A percentile compares a stretch with the other conserved stretches of the same genome.
phyloP scores from a whole-genome alignment of 2,888 invertebrate genomes.

The Nebria salina region DNA sequence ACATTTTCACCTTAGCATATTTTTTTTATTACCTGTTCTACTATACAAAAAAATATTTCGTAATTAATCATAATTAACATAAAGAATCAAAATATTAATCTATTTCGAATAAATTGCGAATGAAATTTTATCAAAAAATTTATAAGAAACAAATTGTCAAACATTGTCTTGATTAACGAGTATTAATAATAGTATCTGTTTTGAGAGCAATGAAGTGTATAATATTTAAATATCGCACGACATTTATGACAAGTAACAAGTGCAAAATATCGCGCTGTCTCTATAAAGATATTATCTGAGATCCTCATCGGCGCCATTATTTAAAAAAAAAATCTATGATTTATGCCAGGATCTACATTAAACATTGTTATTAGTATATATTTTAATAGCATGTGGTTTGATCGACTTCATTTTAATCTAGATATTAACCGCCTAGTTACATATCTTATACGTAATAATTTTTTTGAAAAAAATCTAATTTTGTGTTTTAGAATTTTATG shows the following conservation, averaged over 20 bases:
- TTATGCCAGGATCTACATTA: constrained; percentile 10
- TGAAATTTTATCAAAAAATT: too few relatives aligned
- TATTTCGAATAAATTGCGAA: too few relatives aligned
- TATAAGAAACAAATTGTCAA: too few relatives aligned
- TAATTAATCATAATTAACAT: too few relatives aligned
- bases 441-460: too few relatives aligned
- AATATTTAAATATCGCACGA: constrained; percentile 25
- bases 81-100: too few relatives aligned
- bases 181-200: not conserved
- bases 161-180: too few relatives aligned
- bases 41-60: too few relatives aligned
- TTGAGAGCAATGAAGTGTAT: constrained; percentile 18
- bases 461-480: too few relatives aligned
- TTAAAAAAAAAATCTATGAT: constrained; percentile 16
- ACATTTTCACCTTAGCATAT: too few relatives aligned
- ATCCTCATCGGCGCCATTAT: constrained; percentile 25
- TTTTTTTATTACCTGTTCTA: too few relatives aligned
- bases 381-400: not conserved
- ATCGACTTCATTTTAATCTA: not conserved
- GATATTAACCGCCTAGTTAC: not conserved
- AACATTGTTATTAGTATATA: not conserved
- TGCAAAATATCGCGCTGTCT: constrained; percentile 18
- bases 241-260: constrained; percentile 28
- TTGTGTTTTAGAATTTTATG: too few relatives aligned
- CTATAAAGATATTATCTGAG: constrained; percentile 30